phyloP scores from a whole-genome alignment of 1,140 invertebrate genomes.

The Onthophagus taurus region DNA sequence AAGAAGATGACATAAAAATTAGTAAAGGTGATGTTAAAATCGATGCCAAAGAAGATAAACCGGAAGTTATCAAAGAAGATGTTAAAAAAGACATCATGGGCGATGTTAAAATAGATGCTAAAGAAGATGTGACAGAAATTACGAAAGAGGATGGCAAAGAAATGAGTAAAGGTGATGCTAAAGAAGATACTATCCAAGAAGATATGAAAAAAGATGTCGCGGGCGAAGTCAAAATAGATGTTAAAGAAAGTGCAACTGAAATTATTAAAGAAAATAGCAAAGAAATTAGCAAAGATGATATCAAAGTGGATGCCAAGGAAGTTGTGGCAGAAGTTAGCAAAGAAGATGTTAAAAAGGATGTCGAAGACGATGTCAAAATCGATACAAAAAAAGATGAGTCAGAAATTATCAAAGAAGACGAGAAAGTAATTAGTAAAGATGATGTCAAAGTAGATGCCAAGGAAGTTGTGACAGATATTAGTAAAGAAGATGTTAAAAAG shows the following conservation, averaged over 20 bases:
- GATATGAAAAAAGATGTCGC: too few relatives aligned
- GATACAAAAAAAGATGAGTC: background rate
- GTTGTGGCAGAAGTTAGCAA: background rate
- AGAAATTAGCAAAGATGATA: slow-evolving; percentile 23
- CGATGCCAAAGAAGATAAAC: too few relatives aligned
- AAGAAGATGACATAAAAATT: too few relatives aligned
- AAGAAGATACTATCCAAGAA: too few relatives aligned
- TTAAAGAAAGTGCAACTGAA: too few relatives aligned
- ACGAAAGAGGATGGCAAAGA: too few relatives aligned
- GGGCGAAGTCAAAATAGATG: background rate
- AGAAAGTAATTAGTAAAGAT: background rate
- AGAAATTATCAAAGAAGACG: background rate
- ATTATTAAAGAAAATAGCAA: too few relatives aligned
- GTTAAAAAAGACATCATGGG: slow-evolving; percentile 2
- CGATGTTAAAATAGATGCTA: background rate
- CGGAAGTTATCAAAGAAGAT: too few relatives aligned
- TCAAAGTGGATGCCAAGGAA: background rate
- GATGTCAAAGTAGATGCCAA: background rate
- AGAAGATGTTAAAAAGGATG: slow-evolving; percentile 16
- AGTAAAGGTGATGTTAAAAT: too few relatives aligned
- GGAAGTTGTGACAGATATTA: background rate
- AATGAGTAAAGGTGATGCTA: too few relatives aligned
- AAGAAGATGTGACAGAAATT: too few relatives aligned
- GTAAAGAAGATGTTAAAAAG: too few relatives aligned
- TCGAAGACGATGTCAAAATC: background rate